A percentile compares a stretch with the other conserved stretches of the same genome.
Conservation (phyloP, 2,113 vertebrate species). For the Potamarius usumacintae region DNA sequence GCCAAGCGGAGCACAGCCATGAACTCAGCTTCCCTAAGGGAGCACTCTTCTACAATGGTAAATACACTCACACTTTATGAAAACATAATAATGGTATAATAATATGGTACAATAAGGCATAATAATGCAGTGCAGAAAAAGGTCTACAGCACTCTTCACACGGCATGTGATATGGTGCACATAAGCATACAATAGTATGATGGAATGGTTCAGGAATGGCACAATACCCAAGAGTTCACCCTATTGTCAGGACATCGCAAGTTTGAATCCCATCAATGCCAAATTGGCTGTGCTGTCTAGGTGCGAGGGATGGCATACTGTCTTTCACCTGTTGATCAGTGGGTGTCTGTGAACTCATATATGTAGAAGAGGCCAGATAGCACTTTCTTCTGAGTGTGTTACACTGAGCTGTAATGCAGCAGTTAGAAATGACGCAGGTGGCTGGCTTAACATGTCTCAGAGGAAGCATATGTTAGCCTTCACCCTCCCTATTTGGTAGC, state of each 20-base stretch:
- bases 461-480: background rate
- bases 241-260: background rate
- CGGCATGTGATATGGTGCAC: background rate
- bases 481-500: background rate
- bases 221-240: background rate
- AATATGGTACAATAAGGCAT: background rate
- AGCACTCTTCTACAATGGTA: slow-evolving; percentile 91
- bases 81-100: background rate
- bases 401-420: background rate
- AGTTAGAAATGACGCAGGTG: background rate
- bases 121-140: background rate
- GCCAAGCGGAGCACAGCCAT: slow-evolving; percentile 93
- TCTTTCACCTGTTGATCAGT: background rate
- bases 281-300: background rate
- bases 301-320: background rate
- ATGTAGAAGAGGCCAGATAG: background rate
- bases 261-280: background rate
- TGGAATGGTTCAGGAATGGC: background rate
- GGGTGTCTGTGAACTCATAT: background rate
- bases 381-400: background rate
- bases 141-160: background rate
- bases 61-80: slow-evolving; percentile 51
- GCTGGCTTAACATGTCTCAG: background rate
- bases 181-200: background rate
- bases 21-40: slow-evolving; percentile 97